Evolutionary conservation across 2,113 vertebrate genomes (phyloP).

Genomic region (Forbesichthys papilliferus): DNA sequence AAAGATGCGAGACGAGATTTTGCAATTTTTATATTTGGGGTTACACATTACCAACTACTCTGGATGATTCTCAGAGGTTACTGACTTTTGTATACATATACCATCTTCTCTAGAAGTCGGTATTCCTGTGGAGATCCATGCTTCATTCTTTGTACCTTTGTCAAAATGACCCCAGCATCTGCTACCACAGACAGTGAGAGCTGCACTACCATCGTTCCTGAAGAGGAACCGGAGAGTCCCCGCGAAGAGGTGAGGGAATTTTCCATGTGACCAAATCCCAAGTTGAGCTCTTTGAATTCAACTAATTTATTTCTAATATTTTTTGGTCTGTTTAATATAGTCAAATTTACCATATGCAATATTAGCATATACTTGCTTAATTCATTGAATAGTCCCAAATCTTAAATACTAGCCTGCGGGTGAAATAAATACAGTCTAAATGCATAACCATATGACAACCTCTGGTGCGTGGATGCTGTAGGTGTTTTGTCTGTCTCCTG

Average conservation of each 20-base stretch:
- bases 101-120: conserved; percentile 35
- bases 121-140: conserved; percentile 62
- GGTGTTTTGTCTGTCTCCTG: too few relatives aligned
- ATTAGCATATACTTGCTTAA: too few relatives aligned
- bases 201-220: conserved; percentile 64
- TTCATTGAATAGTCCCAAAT: too few relatives aligned
- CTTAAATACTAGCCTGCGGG: too few relatives aligned
- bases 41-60: background rate
- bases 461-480: too few relatives aligned
- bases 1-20: conserved; percentile 17
- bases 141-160: conserved; percentile 30
- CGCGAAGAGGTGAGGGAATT: conserved; percentile 70
- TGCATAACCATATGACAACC: too few relatives aligned
- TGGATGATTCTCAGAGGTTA: conserved; percentile 43
- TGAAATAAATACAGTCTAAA: too few relatives aligned
- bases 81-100: conserved; percentile 39
- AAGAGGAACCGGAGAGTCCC: conserved; percentile 67
- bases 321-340: too few relatives aligned
- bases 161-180: conserved; percentile 77
- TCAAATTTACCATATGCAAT: too few relatives aligned
- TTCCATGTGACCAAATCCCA: conserved; percentile 7
- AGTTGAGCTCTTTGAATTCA: background rate
- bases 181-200: conserved; percentile 72
- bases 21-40: conserved; percentile 6
- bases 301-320: too few relatives aligned